These are phyloP conservation scores for Aphyosemion australe DNA, from an alignment of 2,113 vertebrate genomes.

Conservation along the genomic window DNA sequence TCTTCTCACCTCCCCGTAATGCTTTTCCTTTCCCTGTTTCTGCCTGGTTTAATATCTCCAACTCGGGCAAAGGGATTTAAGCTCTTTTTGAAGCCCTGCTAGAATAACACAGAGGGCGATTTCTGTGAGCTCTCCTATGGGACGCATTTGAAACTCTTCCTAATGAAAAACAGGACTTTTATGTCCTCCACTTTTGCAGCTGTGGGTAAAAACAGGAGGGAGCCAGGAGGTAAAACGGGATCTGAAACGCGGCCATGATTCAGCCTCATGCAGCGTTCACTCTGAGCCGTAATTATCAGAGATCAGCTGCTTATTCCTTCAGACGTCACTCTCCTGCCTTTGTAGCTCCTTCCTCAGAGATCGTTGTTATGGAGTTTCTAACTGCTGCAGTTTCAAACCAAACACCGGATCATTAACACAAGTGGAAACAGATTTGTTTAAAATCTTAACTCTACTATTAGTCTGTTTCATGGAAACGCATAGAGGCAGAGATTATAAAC, in stretches of 20 bases:
- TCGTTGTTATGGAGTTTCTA: constrained; percentile 49
- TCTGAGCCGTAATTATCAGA: constrained; percentile 43
- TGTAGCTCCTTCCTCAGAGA: too few species aligned
- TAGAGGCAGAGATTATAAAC: constrained; percentile 63
- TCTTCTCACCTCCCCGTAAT: background rate
- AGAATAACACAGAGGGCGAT: constrained; percentile 65
- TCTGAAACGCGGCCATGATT: constrained; percentile 58
- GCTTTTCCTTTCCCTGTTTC: constrained; percentile 18
- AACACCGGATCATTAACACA: too few species aligned
- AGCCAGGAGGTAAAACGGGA: constrained; percentile 52
- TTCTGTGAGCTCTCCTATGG: constrained; percentile 68
- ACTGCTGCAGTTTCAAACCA: background rate
- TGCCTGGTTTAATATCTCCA: constrained; percentile 58
- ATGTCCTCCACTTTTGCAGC: constrained; percentile 56
- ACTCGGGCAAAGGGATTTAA: constrained; percentile 75
- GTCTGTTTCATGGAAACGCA: constrained; percentile 7
- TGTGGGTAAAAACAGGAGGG: constrained; percentile 43
- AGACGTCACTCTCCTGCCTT: too few species aligned
- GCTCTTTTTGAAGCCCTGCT: constrained; percentile 47
- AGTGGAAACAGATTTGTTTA: too few species aligned
- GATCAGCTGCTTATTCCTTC: constrained; percentile 54
- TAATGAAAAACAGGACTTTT: constrained; percentile 51
- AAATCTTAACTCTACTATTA: too few species aligned
- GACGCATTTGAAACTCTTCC: constrained; percentile 71
- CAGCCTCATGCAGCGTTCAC: constrained; percentile 58